These are phyloP conservation scores for Pemphredon lugubris DNA, from an alignment of 2,888 invertebrate genomes.

Conservation along the genomic window DNA sequence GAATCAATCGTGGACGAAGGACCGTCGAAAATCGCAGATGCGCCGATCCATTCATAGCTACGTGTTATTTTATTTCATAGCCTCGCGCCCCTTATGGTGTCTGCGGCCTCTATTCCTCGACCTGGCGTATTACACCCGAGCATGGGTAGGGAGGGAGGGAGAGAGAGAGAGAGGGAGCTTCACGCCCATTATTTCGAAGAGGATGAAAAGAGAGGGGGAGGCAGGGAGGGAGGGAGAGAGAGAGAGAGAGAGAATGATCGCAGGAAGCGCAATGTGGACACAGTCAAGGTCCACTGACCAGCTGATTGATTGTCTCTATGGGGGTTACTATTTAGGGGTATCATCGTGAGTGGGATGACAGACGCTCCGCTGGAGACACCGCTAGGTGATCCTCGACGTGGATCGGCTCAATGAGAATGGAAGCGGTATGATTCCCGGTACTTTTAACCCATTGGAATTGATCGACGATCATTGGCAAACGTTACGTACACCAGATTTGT, in stretches of 20 bases:
- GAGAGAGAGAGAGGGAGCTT: slow-evolving; percentile 38
- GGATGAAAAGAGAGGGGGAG: slow-evolving; percentile 17
- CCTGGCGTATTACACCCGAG: slow-evolving; percentile 65
- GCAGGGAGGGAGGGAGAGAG: slow-evolving; percentile 40
- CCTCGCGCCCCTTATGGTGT: slow-evolving; percentile 70
- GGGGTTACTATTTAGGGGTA: slow-evolving; percentile 79
- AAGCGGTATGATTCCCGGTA: slow-evolving; percentile 18
- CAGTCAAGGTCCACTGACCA: slow-evolving; percentile 79
- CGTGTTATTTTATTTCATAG: slow-evolving; percentile 72
- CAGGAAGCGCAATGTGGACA: slow-evolving; percentile 79
- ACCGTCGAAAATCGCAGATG: slow-evolving; percentile 67
- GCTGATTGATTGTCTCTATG: slow-evolving; percentile 80
- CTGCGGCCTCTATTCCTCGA: slow-evolving; percentile 61
- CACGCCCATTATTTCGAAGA: slow-evolving; percentile 55
- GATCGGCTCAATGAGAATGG: slow-evolving; percentile 30
- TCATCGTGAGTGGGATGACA: slow-evolving; percentile 71
- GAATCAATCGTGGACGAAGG: slow-evolving; percentile 19
- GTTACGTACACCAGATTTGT: no score
- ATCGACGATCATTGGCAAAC: neutral
- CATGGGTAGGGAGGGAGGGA: slow-evolving; percentile 31
- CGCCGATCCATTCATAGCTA: slow-evolving; percentile 63
- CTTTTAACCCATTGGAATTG: slow-evolving; percentile 15
- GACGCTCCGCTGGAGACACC: slow-evolving; percentile 59
- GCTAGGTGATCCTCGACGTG: slow-evolving; percentile 47
- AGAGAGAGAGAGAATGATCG: slow-evolving; percentile 36